phyloP scores from a whole-genome alignment of 2,888 invertebrate genomes.

The Macrophya annulata region DNA sequence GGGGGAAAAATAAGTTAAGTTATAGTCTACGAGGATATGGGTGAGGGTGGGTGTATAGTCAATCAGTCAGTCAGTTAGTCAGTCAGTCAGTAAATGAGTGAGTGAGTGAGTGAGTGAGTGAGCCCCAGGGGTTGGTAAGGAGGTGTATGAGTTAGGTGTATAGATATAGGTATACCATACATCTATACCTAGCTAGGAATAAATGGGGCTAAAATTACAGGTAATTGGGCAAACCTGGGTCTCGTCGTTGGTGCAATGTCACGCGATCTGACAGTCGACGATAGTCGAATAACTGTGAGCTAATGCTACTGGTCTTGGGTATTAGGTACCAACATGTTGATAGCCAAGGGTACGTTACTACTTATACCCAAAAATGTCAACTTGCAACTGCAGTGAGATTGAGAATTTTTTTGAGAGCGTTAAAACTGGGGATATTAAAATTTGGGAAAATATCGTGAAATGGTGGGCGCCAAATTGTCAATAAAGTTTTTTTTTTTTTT shows the following conservation, averaged over 20 bases:
- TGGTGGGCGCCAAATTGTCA: no score
- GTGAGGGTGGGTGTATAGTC: slow-evolving; percentile 18
- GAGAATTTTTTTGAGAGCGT: no score
- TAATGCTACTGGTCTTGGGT: background rate
- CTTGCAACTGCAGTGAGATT: no score
- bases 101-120: background rate
- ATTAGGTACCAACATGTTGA: background rate
- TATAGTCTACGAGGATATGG: background rate
- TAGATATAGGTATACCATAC: background rate
- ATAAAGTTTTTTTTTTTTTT: no score
- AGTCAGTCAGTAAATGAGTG: background rate
- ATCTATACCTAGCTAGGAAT: slow-evolving; percentile 55
- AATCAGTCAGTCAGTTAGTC: slow-evolving; percentile 40
- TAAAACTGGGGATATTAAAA: no score
- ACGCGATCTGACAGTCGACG: slow-evolving; percentile 51
- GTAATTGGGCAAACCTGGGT: slow-evolving; percentile 63
- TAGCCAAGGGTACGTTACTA: background rate
- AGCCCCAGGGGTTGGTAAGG: background rate
- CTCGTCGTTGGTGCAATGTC: slow-evolving; percentile 21
- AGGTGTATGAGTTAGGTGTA: background rate
- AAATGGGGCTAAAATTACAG: slow-evolving; percentile 71
- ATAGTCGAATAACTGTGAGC: background rate
- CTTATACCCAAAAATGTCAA: background rate
- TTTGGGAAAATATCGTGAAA: no score
- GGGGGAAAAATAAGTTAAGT: background rate